Evolutionary conservation across 2,888 invertebrate genomes (phyloP).

Genomic region (Ochropleura plecta): DNA sequence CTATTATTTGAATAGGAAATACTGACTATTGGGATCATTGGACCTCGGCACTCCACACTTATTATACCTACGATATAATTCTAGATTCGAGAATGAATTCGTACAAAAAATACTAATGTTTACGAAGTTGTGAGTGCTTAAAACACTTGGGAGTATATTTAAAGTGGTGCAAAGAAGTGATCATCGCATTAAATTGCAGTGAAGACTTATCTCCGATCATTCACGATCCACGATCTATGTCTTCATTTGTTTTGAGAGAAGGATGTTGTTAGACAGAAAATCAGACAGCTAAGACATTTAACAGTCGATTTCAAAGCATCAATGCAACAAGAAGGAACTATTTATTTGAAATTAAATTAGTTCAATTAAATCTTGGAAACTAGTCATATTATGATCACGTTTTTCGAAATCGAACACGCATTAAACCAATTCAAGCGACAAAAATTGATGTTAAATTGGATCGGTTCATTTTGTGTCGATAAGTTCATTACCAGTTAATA

Average conservation of each 20-base stretch:
- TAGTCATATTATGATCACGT: slow-evolving; percentile 57
- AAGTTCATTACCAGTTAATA: no score
- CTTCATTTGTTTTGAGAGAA: slow-evolving; percentile 37
- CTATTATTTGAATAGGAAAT: slow-evolving; percentile 77
- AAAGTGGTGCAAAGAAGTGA: slow-evolving; percentile 50
- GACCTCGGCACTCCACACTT: slow-evolving; percentile 63
- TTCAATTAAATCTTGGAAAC: no score
- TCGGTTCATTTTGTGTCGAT: slow-evolving; percentile 64
- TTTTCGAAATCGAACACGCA: slow-evolving; percentile 55
- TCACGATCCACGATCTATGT: slow-evolving; percentile 30
- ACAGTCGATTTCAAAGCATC: neutral
- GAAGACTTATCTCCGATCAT: slow-evolving; percentile 40
- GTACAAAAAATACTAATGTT: slow-evolving; percentile 61
- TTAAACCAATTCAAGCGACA: slow-evolving; percentile 59
- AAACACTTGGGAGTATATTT: slow-evolving; percentile 44
- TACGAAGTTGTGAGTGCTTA: slow-evolving; percentile 48
- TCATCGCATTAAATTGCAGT: slow-evolving; percentile 37
- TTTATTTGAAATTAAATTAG: no score
- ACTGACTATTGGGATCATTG: slow-evolving; percentile 70
- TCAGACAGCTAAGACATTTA: neutral
- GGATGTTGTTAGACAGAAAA: slow-evolving; percentile 13
- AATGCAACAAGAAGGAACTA: no score
- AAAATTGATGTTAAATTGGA: slow-evolving; percentile 66
- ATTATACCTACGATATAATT: slow-evolving; percentile 67
- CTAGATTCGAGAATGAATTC: slow-evolving; percentile 53